These are phyloP conservation scores for Octopus sinensis DNA, from an alignment of 1,140 invertebrate species.

Conservation along the genomic window DNA sequence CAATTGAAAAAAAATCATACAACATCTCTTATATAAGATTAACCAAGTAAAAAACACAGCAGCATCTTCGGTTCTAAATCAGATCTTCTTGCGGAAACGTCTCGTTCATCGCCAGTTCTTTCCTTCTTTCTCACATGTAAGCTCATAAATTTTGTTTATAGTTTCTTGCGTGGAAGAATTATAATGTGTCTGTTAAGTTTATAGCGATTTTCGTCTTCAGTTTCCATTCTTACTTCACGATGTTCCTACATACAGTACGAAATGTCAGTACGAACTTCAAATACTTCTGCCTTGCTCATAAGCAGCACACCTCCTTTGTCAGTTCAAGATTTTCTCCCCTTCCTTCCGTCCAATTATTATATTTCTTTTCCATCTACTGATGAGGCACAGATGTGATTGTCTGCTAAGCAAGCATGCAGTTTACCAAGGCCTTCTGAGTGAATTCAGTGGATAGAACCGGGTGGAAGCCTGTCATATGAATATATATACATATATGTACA, in stretches of 20 bases:
- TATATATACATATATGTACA: too few relatives aligned
- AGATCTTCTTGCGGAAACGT: not conserved
- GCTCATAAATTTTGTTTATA: not conserved
- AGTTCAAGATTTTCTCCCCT: not conserved
- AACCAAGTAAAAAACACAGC: not conserved
- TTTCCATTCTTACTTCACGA: slow-evolving; percentile 1
- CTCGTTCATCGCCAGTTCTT: not conserved
- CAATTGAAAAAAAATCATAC: not conserved
- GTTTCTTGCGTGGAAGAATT: not conserved
- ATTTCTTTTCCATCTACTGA: too few relatives aligned
- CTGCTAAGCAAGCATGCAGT: too few relatives aligned
- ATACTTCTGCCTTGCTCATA: not conserved
- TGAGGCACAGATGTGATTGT: too few relatives aligned
- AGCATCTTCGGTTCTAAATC: not conserved
- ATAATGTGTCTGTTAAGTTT: not conserved
- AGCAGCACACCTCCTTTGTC: not conserved
- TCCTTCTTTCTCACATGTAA: not conserved
- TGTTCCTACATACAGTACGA: not conserved
- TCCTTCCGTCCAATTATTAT: not conserved
- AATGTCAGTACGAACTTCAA: not conserved
- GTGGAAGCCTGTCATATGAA: too few relatives aligned
- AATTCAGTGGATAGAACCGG: too few relatives aligned
- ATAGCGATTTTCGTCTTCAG: not conserved
- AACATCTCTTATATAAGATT: not conserved
- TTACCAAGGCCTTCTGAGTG: too few relatives aligned